phyloP scores from a whole-genome alignment of 2,797 vertebrate species.

The Erpetoichthys calabaricus region DNA sequence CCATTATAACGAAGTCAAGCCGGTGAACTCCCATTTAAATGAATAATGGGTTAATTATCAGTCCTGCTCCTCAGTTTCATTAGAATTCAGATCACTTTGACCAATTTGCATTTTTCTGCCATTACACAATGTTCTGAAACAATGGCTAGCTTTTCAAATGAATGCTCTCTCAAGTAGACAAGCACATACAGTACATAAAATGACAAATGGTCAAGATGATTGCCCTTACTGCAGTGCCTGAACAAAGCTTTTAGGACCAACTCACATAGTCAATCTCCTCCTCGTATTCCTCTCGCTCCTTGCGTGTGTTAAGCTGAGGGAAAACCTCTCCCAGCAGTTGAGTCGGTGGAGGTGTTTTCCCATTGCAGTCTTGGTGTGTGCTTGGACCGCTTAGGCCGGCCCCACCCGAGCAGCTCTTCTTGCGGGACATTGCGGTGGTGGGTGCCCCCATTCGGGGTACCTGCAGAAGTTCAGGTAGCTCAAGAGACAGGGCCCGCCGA shows the following conservation, averaged over 20 bases:
- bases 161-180: too few species aligned
- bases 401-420: conserved; percentile 47
- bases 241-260: conserved; percentile 9
- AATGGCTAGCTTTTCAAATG: too few species aligned
- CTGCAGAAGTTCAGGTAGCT: conserved; percentile 66
- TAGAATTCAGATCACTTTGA: too few species aligned
- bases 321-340: conserved; percentile 72
- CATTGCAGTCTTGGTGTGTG: conserved; percentile 77
- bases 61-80: too few species aligned
- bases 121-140: too few species aligned
- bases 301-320: conserved; percentile 77
- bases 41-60: too few species aligned
- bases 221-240: too few species aligned
- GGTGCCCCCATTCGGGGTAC: conserved; percentile 35
- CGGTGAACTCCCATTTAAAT: too few species aligned
- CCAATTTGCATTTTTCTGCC: too few species aligned
- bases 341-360: conserved; percentile 57
- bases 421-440: conserved; percentile 33
- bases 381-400: conserved; percentile 17
- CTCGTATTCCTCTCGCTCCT: conserved; percentile 71
- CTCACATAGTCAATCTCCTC: conserved; percentile 92
- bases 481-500: conserved; percentile 78
- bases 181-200: too few species aligned
- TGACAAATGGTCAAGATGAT: too few species aligned
- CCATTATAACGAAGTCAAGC: too few species aligned